Conservation (phyloP, 2,113 vertebrate genomes). For the Halichoerus grypus region DNA sequence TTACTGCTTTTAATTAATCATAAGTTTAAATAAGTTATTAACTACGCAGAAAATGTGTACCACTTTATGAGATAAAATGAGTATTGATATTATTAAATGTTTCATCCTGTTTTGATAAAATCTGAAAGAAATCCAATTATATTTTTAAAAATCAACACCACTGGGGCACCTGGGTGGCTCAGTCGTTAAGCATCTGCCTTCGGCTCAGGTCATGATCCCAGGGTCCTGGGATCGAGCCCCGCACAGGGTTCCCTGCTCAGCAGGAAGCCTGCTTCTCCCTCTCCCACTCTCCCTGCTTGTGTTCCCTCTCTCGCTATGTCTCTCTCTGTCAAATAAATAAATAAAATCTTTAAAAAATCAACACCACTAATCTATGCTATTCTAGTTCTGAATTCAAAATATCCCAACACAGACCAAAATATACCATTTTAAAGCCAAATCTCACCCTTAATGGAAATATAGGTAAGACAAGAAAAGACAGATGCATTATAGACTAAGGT, state of each 20-base stretch:
- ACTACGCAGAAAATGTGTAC: constrained; percentile 19
- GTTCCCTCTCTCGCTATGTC: too few species aligned
- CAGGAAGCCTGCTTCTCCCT: too few species aligned
- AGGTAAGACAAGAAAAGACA: constrained; percentile 44
- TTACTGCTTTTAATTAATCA: constrained; percentile 47
- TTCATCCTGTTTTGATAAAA: constrained; percentile 56
- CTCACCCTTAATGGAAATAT: constrained; percentile 52
- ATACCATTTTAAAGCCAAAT: constrained; percentile 39
- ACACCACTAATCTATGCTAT: constrained; percentile 21
- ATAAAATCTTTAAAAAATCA: background rate
- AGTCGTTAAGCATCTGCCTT: too few species aligned
- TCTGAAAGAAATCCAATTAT: constrained; percentile 30
- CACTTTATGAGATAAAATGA: constrained; percentile 42
- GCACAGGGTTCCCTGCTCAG: too few species aligned
- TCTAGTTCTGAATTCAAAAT: constrained; percentile 46
- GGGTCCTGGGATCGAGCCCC: too few species aligned
- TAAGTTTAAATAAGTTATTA: constrained; percentile 49
- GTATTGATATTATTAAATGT: background rate
- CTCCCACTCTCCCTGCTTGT: too few species aligned
- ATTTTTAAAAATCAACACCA: background rate
- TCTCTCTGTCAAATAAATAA: too few species aligned
- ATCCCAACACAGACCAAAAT: constrained; percentile 11
- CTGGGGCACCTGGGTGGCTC: too few species aligned
- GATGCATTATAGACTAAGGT: background rate
- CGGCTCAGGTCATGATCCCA: too few species aligned